A percentile compares a stretch with the other conserved stretches of the same genome.
These are phyloP conservation scores for Sympetrum striolatum DNA, from an alignment of 2,888 invertebrate genomes.

Conservation along the genomic window DNA sequence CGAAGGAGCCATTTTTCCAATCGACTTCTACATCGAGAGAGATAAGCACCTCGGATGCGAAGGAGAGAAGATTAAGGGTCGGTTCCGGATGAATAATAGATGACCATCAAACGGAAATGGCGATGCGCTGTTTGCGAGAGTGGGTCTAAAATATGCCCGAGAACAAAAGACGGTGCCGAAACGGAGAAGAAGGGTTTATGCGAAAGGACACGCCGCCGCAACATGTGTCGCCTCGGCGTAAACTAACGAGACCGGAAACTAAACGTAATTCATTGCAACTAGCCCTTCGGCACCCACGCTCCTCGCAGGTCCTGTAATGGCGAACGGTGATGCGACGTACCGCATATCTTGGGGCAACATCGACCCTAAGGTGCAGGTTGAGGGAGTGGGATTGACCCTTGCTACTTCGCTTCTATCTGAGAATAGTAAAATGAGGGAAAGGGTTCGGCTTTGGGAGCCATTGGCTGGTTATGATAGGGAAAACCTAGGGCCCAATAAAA, in stretches of 20 bases:
- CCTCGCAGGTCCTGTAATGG: not conserved
- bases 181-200: not conserved
- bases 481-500: no score
- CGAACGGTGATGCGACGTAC: not conserved
- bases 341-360: not conserved
- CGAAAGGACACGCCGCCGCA: not conserved
- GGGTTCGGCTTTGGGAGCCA: no score
- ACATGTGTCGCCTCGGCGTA: constrained; percentile 28
- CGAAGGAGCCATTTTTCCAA: not conserved
- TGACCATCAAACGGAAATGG: not conserved
- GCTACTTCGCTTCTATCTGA: no score
- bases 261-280: constrained; percentile 13
- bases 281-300: not conserved
- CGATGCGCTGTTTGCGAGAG: not conserved
- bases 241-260: constrained; percentile 29
- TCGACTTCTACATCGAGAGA: not conserved
- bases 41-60: not conserved
- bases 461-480: no score
- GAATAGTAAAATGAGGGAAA: no score
- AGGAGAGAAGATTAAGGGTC: not conserved
- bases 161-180: not conserved
- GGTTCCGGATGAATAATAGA: not conserved
- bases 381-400: not conserved
- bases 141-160: not conserved
- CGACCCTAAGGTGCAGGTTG: not conserved